Percentiles rank a stretch among this genome's conserved stretches.
Conservation (phyloP, 2,113 vertebrate genomes). For the Myocastor coypus region DNA sequence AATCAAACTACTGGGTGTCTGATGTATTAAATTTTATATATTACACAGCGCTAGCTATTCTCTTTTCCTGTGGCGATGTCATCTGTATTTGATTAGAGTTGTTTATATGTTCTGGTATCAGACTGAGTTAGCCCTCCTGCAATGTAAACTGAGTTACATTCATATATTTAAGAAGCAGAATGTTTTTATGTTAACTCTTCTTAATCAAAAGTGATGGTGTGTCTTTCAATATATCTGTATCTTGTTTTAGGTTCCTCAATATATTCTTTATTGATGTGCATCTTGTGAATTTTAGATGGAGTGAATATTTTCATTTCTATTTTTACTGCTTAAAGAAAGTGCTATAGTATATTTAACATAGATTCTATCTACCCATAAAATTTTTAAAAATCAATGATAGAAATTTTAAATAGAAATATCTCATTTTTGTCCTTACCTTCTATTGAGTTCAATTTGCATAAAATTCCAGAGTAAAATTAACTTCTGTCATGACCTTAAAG, state of each 20-base stretch:
- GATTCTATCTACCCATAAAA: neutral
- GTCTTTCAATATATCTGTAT: neutral
- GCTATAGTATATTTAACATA: neutral
- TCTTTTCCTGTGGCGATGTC: neutral
- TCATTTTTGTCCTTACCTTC: constrained; percentile 1
- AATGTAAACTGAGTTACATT: neutral
- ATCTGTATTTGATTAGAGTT: constrained; percentile 39
- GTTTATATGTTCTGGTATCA: constrained; percentile 16
- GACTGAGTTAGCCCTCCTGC: neutral
- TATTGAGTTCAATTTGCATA: neutral
- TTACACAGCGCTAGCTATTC: neutral
- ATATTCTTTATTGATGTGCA: neutral
- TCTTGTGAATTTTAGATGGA: neutral
- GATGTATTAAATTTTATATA: neutral
- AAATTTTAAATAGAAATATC: neutral
- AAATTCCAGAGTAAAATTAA: constrained; percentile 8
- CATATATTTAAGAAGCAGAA: neutral
- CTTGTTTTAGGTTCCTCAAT: constrained; percentile 4
- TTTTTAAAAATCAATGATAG: neutral
- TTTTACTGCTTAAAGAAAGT: neutral
- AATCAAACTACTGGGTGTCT: neutral
- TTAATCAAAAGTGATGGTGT: neutral
- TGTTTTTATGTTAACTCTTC: constrained; percentile 23
- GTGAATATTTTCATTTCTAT: neutral
- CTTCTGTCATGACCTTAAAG: neutral